Conservation (phyloP, 2,113 vertebrate genomes). For the Pleuronectes platessa region DNA sequence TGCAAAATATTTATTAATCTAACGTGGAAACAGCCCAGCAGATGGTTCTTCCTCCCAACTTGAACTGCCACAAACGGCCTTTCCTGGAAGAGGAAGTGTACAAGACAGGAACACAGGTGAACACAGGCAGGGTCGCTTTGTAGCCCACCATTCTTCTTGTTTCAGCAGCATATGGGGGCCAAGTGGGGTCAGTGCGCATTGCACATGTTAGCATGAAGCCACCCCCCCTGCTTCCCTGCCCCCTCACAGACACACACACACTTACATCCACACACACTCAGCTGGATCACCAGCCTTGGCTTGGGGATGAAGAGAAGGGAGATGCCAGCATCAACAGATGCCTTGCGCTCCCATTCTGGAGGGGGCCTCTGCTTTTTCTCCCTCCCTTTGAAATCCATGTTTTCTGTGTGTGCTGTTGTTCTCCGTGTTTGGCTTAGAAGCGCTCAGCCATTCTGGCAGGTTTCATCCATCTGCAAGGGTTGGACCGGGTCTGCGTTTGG, state of each 20-base stretch:
- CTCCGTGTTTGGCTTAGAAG: conserved; percentile 67
- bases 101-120: conserved; percentile 45
- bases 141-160: conserved; percentile 53
- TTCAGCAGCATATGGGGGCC: conserved; percentile 73
- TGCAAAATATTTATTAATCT: neutral
- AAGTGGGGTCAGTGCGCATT: conserved; percentile 71
- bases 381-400: conserved; percentile 68
- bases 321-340: conserved; percentile 83
- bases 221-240: conserved; percentile 17
- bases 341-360: conserved; percentile 76
- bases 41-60: conserved; percentile 48
- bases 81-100: conserved; percentile 47
- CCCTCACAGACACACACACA: conserved; percentile 24
- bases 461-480: conserved; percentile 71
- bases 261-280: conserved; percentile 40
- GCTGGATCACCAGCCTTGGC: conserved; percentile 72
- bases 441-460: conserved; percentile 60
- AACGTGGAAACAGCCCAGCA: conserved; percentile 46
- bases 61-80: conserved; percentile 19
- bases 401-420: conserved; percentile 65
- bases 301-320: conserved; percentile 64
- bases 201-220: conserved; percentile 62
- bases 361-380: conserved; percentile 63
- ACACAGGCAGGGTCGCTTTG: conserved; percentile 52
- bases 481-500: conserved; percentile 60